Evolutionary conservation across 1,140 invertebrate genomes (phyloP).

Genomic region (Heliconius eleuchia): DNA sequence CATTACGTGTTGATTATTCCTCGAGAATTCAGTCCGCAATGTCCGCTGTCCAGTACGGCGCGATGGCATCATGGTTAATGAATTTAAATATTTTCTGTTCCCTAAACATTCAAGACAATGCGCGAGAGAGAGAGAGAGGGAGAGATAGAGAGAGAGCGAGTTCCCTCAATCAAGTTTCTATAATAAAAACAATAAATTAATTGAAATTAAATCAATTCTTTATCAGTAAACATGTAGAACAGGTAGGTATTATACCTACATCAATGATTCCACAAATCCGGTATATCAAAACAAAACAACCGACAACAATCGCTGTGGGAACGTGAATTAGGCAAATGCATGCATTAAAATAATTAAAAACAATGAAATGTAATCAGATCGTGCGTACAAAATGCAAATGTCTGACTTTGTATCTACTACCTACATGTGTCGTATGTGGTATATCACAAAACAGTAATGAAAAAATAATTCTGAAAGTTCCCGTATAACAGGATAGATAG

Average conservation of each 20-base stretch:
- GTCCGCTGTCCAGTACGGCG: too few species aligned
- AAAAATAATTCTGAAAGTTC: too few species aligned
- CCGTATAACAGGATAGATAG: too few species aligned
- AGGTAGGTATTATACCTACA: neutral
- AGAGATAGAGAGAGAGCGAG: too few species aligned
- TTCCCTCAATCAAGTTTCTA: too few species aligned
- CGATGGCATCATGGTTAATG: too few species aligned
- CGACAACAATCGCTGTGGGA: constrained; percentile 18
- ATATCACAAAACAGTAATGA: neutral
- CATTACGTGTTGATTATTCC: too few species aligned
- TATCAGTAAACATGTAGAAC: neutral
- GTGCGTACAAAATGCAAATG: constrained; percentile 16
- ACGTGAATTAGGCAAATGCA: constrained; percentile 19
- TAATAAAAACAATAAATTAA: too few species aligned
- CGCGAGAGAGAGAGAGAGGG: too few species aligned
- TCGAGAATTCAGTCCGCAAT: too few species aligned
- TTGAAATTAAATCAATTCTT: neutral
- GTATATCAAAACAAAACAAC: neutral
- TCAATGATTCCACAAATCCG: constrained; percentile 4
- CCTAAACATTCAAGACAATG: too few species aligned
- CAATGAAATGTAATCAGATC: constrained; percentile 24
- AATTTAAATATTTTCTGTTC: too few species aligned
- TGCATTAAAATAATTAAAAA: constrained; percentile 32
- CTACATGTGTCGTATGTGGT: neutral
- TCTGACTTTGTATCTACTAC: neutral